Percentiles rank a stretch among this genome's conserved stretches.
Conservation (phyloP, 2,888 invertebrate species). For the Cryptops parisi region DNA sequence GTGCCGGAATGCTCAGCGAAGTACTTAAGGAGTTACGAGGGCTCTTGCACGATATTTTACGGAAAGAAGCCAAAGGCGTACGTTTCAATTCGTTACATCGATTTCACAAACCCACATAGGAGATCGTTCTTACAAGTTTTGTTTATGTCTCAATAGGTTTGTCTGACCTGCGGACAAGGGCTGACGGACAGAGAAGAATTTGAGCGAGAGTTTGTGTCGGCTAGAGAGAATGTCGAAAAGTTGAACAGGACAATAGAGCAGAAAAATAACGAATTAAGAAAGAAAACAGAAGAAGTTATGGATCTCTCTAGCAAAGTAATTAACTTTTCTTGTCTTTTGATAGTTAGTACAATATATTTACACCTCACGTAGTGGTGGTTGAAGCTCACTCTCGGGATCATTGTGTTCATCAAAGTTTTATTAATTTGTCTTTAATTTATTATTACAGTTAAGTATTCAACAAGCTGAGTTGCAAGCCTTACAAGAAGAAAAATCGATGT, state of each 20-base stretch:
- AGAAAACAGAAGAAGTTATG: slow-evolving; percentile 60
- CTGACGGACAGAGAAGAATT: slow-evolving; percentile 20
- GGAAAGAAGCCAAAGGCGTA: slow-evolving; percentile 21
- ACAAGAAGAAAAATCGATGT: slow-evolving; percentile 66
- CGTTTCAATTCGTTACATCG: neutral
- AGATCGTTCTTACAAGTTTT: neutral
- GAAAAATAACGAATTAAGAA: slow-evolving; percentile 62
- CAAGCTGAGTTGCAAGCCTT: slow-evolving; percentile 69
- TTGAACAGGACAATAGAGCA: slow-evolving; percentile 59
- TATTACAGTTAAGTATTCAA: slow-evolving; percentile 33
- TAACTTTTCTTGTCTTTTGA: too few species aligned
- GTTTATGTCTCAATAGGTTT: slow-evolving; percentile 16
- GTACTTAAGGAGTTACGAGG: slow-evolving; percentile 26
- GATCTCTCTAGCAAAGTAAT: slow-evolving; percentile 64
- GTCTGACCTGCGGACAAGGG: slow-evolving; percentile 22
- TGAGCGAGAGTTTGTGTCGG: slow-evolving; percentile 19
- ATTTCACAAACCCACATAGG: neutral
- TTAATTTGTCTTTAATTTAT: slow-evolving; percentile 9
- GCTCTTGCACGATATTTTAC: slow-evolving; percentile 25
- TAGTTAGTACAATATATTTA: too few species aligned
- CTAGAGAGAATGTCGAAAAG: slow-evolving; percentile 43
- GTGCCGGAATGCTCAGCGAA: slow-evolving; percentile 22
- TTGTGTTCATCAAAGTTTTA: too few species aligned
- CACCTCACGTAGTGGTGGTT: too few species aligned
- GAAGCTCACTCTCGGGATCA: too few species aligned